Conservation (phyloP, 2,888 invertebrate species). For the Peribatodes rhomboidaria region DNA sequence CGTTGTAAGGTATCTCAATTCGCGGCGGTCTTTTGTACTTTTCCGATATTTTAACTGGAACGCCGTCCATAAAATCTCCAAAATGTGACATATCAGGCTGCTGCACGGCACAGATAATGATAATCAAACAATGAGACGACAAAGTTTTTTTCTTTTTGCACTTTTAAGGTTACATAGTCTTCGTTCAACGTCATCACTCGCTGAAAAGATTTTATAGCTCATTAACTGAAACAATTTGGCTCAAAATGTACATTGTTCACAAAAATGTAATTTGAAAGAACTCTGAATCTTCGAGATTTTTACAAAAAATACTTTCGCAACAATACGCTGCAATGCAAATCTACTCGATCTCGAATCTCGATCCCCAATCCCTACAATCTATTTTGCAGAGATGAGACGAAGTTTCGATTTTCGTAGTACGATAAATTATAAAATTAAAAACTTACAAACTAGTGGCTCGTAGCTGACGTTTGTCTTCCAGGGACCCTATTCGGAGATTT, state of each 20-base stretch:
- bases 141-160: conserved; percentile 79
- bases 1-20: conserved; percentile 83
- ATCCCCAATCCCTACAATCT: not conserved
- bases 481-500: too few relatives aligned
- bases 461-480: too few relatives aligned
- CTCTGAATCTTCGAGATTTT: conserved; percentile 11
- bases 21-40: conserved; percentile 92
- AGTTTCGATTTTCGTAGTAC: too few relatives aligned
- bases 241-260: conserved; percentile 27
- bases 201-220: conserved; percentile 50
- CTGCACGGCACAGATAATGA: conserved; percentile 59
- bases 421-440: too few relatives aligned
- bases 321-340: conserved; percentile 26
- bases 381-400: conserved; percentile 16
- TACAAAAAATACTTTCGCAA: conserved; percentile 35
- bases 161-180: conserved; percentile 83
- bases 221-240: conserved; percentile 23
- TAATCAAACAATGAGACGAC: conserved; percentile 77
- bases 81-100: conserved; percentile 82
- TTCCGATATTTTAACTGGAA: conserved; percentile 95
- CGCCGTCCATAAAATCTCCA: conserved; percentile 91
- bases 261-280: conserved; percentile 6
- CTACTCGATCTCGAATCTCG: too few relatives aligned
- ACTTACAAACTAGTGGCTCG: too few relatives aligned
- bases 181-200: conserved; percentile 80